These are phyloP conservation scores for Solenodon paradoxus DNA, from an alignment of 2,113 vertebrate species.

Conservation along the genomic window DNA sequence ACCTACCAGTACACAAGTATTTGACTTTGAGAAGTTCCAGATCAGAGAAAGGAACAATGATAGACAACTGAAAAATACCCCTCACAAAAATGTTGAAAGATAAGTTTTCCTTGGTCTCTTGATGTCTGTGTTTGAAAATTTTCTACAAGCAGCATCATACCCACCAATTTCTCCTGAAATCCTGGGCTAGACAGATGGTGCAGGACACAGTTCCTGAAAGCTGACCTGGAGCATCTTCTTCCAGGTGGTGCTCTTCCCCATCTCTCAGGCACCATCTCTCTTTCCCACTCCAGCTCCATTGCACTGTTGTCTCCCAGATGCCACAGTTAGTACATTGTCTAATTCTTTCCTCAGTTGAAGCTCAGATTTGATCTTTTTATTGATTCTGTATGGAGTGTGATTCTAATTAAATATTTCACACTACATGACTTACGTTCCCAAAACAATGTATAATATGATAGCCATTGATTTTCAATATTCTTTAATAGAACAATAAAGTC, in stretches of 20 bases:
- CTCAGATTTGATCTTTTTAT: neutral
- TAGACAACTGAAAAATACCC: neutral
- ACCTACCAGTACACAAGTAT: neutral
- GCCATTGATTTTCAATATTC: neutral
- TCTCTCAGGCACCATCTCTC: neutral
- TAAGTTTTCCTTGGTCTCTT: neutral
- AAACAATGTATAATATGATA: neutral
- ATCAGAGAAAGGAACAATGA: neutral
- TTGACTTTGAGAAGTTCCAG: neutral
- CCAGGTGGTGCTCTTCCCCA: rapidly evolving
- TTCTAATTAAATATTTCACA: neutral
- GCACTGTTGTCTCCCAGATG: rapidly evolving
- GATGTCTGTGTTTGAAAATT: neutral
- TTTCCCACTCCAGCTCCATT: neutral
- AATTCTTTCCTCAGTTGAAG: neutral
- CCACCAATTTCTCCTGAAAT: neutral
- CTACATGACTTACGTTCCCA: neutral
- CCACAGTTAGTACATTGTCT: neutral
- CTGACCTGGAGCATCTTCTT: neutral
- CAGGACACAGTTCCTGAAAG: neutral
- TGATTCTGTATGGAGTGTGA: neutral
- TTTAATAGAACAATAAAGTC: neutral
- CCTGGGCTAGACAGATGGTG: neutral
- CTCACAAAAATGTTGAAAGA: neutral
- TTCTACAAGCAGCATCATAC: too few species aligned